Base-by-base conservation (phyloP, 64 coral and sea anemone species). In the Hydrozoanthus tunicans region DNA sequence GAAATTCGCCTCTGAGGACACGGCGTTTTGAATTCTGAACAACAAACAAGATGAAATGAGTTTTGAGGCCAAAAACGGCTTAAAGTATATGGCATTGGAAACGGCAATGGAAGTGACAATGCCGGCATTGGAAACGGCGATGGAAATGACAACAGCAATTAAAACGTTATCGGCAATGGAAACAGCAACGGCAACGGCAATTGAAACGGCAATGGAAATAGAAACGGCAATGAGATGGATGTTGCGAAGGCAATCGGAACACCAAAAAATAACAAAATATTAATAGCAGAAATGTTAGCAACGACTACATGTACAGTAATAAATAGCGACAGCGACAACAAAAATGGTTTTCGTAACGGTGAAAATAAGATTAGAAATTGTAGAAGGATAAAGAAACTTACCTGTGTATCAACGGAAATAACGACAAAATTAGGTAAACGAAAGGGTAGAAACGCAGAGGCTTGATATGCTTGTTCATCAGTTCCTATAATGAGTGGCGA, bases 391-490 rank as follows among this genome's bases (percentile, higher is more conserved):
- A 70, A 14, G 4, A 58, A 79, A 60, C 79, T 43, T 51, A 81
- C 79, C 79, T 81, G 79, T 81, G 26, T 62, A 81, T 24, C 60
- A 81, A 59, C 0, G 59, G 25, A 27, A 81, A 64, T 3, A 81
- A 4, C 13, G 60, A 81, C 9, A 81, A 27, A 81, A 26, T 12
- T 10, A 81, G 15, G 59, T 81, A 81, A 26, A 81, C 59, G 9
- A 51, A 81, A 59, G 79, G 79, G 51, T 80, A 80, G 5, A 58
- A 58, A 5, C 53, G 77, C 3, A 79, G 9, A 9, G 77, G 77
- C 17, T 59, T 79, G 55, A 79, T 79, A 20, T 61, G 53, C 14
- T 80, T 80, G 1, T 61, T 80, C 78, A 80, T 80, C 78, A 61
- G 53, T 24, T 80, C 78, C 78, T 80, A 10, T 9, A 80, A 80